Percentiles rank a stretch among this genome's conserved stretches.
Evolutionary conservation across 2,888 invertebrate species (phyloP).

Genomic region (Harpalus rufipes): DNA sequence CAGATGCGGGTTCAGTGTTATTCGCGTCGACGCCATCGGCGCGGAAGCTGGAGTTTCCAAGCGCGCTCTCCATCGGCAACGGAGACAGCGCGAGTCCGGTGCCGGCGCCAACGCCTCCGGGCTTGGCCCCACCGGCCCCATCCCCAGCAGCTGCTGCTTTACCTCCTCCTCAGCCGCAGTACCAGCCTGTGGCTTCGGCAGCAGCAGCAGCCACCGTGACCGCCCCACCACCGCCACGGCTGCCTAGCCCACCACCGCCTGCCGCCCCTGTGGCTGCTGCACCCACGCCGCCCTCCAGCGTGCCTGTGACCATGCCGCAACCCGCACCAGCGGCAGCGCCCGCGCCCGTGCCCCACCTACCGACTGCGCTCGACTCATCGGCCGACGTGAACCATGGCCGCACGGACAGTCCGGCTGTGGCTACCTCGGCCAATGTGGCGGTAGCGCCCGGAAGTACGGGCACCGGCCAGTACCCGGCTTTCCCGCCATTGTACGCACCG

Average conservation of each 20-base stretch:
- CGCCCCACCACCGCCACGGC: constrained; percentile 66
- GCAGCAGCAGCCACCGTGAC: constrained; percentile 62
- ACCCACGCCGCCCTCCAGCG: constrained; percentile 71
- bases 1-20: constrained; percentile 87
- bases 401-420: constrained; percentile 80
- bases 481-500: constrained; percentile 88
- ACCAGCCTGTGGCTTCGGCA: constrained; percentile 77
- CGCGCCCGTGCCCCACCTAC: constrained; percentile 77
- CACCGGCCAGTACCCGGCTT: constrained; percentile 77
- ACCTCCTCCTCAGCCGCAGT: constrained; percentile 81
- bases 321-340: constrained; percentile 80
- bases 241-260: constrained; percentile 66
- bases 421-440: constrained; percentile 77
- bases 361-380: constrained; percentile 74
- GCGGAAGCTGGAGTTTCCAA: constrained; percentile 83
- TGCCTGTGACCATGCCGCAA: constrained; percentile 79
- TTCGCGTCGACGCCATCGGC: constrained; percentile 85
- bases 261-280: constrained; percentile 68
- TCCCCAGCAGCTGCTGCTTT: constrained; percentile 86
- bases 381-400: constrained; percentile 75
- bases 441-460: constrained; percentile 78
- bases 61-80: constrained; percentile 80
- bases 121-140: constrained; percentile 83
- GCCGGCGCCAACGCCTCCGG: constrained; percentile 82
- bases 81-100: constrained; percentile 83